Percentiles rank a stretch among this genome's conserved stretches.
phyloP scores from a whole-genome alignment of 2,888 invertebrate species.

The Mongoloraphidia duomilia region DNA sequence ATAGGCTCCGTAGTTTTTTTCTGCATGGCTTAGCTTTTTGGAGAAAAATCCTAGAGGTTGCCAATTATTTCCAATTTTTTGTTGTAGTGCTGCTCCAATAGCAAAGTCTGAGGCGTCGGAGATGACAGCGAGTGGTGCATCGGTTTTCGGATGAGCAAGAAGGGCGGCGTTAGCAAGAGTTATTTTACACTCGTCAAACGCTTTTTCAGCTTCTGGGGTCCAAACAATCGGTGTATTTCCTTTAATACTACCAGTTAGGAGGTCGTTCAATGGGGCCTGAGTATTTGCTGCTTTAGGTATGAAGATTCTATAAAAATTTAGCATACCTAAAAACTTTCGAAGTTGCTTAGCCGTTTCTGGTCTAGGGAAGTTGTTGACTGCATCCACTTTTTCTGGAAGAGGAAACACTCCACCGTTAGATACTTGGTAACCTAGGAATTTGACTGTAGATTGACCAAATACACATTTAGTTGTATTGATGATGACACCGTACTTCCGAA shows the following conservation, averaged over 20 bases:
- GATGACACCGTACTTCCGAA: conserved; percentile 17
- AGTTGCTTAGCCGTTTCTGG: conserved; percentile 20
- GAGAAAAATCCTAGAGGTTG: conserved; percentile 24
- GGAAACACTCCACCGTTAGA: conserved; percentile 19
- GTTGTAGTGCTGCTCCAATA: not conserved
- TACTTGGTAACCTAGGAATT: conserved; percentile 19
- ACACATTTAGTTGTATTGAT: conserved; percentile 22
- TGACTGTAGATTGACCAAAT: conserved; percentile 15
- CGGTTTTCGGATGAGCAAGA: not conserved
- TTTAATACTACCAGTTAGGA: conserved; percentile 18
- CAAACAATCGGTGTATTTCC: conserved; percentile 17
- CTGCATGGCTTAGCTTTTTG: conserved; percentile 17
- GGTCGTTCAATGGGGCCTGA: conserved; percentile 21
- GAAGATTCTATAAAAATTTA: conserved; percentile 24
- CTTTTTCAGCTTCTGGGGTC: not conserved
- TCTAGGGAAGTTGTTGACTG: conserved; percentile 15
- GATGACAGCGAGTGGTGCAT: not conserved
- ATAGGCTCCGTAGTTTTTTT: conserved; percentile 25
- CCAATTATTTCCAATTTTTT: not conserved
- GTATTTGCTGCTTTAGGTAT: conserved; percentile 21
- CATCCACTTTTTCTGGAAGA: conserved; percentile 19
- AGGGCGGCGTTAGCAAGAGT: not conserved
- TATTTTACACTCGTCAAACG: not conserved
- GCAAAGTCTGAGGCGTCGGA: not conserved
- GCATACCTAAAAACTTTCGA: conserved; percentile 21